Base-by-base conservation (phyloP, 2,113 vertebrate species). In the Pogona vitticeps region DNA sequence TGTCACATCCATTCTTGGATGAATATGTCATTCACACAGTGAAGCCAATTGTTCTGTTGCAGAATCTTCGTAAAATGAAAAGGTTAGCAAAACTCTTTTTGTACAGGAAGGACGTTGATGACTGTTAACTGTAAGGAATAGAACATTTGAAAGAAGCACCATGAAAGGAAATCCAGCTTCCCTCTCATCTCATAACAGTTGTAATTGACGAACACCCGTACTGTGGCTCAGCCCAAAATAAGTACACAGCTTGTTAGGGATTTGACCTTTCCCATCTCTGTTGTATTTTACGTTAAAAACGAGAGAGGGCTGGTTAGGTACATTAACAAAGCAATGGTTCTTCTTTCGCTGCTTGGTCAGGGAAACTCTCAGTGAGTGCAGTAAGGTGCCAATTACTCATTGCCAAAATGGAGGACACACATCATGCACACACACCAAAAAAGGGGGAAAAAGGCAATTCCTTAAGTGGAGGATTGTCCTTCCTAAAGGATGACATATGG, bases 41-140 rank as follows among this genome's bases (percentile, higher is more conserved):
- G 58, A 85, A 56, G 90, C 72, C 89, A 91, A 92, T 91, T 93
- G 89, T 91, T 93, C 46, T 88, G 20, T 76, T 91, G 82, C 58
- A 90, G 82, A 87, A 85, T 36, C 46, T 88, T 84, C 87, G 40
- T 88, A 84, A 90, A 93, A 92, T 85, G 94, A 94, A 85, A 91
- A 8, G 38, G 75, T 75, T 90, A 42, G 8, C 10, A 20, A 86
- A 42, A 79, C 1, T 4, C 58, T 33, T 78, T 76, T 76, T 73
- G 40, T 23, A 0, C 9, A 63, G 40, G 46, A 76, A 76, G 42
- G 40, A 31, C 40, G 67, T 31, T 7, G 65, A 15, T n/a, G 6
- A 73, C 31, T 28, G 23, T 5, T 10, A 20, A 17, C 1, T 18
- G 28, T 12, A 56, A 56, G 40, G n/a, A 1, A 73, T 42, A 14